Conservation (phyloP, 2,888 invertebrate genomes). For the Hedychridium roseum region DNA sequence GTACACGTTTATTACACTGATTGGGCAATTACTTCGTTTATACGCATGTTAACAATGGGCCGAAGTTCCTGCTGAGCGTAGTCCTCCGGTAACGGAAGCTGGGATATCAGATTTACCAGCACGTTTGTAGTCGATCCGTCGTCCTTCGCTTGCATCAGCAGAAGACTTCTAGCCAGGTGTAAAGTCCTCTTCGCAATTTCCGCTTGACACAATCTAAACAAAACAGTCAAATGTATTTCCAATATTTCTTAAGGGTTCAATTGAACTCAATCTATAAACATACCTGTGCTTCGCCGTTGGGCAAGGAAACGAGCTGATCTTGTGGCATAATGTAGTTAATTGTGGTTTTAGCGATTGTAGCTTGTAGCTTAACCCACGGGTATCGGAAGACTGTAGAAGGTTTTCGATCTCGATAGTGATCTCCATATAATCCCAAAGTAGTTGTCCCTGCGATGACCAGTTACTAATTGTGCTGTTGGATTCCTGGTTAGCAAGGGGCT, state of each 20-base stretch:
- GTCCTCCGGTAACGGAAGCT: slow-evolving; percentile 70
- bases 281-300: slow-evolving; percentile 67
- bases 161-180: slow-evolving; percentile 64
- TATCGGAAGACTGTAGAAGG: slow-evolving; percentile 46
- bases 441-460: slow-evolving; percentile 78
- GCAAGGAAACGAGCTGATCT: slow-evolving; percentile 65
- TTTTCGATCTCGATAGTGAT: slow-evolving; percentile 70
- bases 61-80: slow-evolving; percentile 67
- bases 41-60: slow-evolving; percentile 52
- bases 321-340: slow-evolving; percentile 65
- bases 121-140: slow-evolving; percentile 46
- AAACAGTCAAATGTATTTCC: no score
- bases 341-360: slow-evolving; percentile 66
- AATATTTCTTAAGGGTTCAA: no score
- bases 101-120: slow-evolving; percentile 65
- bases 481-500: slow-evolving; percentile 69
- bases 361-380: slow-evolving; percentile 57
- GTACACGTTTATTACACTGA: no score
- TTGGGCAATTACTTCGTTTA: slow-evolving; percentile 29
- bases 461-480: slow-evolving; percentile 70
- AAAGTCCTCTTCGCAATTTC: slow-evolving; percentile 69
- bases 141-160: slow-evolving; percentile 57
- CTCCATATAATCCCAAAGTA: slow-evolving; percentile 76
- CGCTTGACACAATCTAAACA: slow-evolving; percentile 66
- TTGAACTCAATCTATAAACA: neutral